Evolutionary conservation across 2,888 invertebrate genomes (phyloP).

Genomic region (Andrena minutula): DNA sequence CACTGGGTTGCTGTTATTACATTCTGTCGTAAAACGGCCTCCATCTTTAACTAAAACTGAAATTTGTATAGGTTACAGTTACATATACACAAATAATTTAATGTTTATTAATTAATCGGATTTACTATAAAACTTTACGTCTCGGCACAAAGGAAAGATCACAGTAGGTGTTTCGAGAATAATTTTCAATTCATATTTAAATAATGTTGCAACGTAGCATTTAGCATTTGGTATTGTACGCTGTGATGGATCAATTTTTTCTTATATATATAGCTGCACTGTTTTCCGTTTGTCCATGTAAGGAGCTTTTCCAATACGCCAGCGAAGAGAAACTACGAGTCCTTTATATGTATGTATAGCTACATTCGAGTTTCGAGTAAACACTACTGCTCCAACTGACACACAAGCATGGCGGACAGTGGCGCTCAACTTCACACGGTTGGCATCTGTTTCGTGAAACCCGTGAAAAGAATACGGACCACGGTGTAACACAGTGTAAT

Average conservation of each 20-base stretch:
- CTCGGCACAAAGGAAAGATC: not conserved
- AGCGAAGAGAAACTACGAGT: no score
- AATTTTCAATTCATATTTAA: not conserved
- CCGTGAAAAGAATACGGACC: no score
- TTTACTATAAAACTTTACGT: not conserved
- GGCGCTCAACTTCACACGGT: no score
- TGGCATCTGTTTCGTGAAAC: no score
- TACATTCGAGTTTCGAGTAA: no score
- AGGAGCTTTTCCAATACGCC: not conserved
- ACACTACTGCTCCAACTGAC: no score
- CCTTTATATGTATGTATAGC: no score
- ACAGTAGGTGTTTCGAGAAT: not conserved
- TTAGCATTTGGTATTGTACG: not conserved
- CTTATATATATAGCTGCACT: not conserved
- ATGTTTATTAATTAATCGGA: no score
- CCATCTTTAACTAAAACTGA: constrained; percentile 85
- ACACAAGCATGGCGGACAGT: no score
- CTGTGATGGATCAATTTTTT: constrained; percentile 1
- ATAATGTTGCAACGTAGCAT: not conserved
- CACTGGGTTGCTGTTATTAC: constrained; percentile 89
- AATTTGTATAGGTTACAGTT: constrained; percentile 20
- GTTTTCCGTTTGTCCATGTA: constrained; percentile 13
- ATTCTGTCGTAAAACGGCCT: constrained; percentile 88
- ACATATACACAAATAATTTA: not conserved
- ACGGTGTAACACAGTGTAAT: no score